These are phyloP conservation scores for Microtus richardsoni DNA, from an alignment of 2,113 vertebrate genomes.

Conservation along the genomic window DNA sequence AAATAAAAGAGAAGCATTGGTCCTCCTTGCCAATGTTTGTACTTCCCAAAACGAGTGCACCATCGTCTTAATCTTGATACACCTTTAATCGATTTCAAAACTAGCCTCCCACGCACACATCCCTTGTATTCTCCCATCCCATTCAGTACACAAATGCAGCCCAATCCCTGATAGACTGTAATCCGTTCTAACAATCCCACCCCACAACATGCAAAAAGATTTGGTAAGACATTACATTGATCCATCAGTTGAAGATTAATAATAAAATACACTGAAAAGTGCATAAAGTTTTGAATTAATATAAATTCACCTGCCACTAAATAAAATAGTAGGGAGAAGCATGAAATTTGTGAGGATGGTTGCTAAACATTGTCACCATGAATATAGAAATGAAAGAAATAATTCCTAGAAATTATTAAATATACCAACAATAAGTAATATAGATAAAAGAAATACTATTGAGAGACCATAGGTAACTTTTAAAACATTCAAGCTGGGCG, in stretches of 20 bases:
- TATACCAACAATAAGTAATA: neutral
- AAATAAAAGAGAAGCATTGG: neutral
- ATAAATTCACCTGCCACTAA: neutral
- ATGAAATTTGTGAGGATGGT: neutral
- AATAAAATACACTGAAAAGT: neutral
- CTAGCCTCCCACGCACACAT: neutral
- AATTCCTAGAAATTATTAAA: neutral
- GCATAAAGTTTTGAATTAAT: neutral
- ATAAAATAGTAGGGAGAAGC: neutral
- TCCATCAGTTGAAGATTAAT: neutral
- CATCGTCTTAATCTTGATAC: neutral
- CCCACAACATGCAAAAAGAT: no score
- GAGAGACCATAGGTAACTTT: neutral
- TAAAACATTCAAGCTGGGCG: neutral
- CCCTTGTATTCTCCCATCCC: neutral
- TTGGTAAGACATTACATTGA: neutral
- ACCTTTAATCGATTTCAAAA: neutral
- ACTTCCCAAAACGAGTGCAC: neutral
- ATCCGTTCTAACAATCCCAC: neutral
- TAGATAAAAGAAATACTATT: neutral
- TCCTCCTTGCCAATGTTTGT: neutral
- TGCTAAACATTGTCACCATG: neutral
- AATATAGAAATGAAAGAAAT: neutral
- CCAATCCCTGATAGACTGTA: neutral
- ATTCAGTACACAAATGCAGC: neutral